phyloP scores from a whole-genome alignment of 2,888 invertebrate genomes.

The Amphipoea oculea region DNA sequence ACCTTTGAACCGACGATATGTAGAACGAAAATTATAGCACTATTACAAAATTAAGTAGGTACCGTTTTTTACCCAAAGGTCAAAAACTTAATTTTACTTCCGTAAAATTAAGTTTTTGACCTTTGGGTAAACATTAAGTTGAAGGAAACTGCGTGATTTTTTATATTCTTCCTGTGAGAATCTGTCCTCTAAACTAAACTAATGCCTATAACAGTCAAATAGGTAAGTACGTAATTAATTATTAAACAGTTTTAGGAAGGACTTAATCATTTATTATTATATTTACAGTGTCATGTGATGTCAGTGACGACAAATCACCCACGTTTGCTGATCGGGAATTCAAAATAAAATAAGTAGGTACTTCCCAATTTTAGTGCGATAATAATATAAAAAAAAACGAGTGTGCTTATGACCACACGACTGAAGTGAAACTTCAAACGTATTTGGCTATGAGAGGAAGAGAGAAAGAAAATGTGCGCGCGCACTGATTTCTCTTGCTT shows the following conservation, averaged over 20 bases:
- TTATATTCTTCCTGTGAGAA: conserved; percentile 30
- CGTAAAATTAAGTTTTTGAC: no score
- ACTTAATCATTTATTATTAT: not conserved
- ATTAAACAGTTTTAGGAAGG: conserved; percentile 1
- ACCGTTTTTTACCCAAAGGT: conserved; percentile 4
- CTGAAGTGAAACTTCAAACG: no score
- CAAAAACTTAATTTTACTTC: conserved; percentile 6
- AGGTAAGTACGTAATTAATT: conserved; percentile 1
- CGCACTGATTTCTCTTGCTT: no score
- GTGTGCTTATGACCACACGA: no score
- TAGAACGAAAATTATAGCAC: not conserved
- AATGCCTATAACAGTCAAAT: not conserved
- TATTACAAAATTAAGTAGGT: not conserved
- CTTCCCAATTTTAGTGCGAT: not conserved
- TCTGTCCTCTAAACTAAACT: conserved; percentile 19
- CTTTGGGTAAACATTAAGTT: conserved; percentile 14
- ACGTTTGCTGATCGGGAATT: not conserved
- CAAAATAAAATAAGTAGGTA: not conserved
- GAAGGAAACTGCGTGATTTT: conserved; percentile 39
- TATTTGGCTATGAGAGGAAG: no score
- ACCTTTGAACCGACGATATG: no score
- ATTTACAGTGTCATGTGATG: conserved; percentile 18
- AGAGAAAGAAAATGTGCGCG: no score
- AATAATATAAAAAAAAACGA: no score
- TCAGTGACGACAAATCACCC: not conserved